Evolutionary conservation across 1,140 invertebrate genomes (phyloP), one percentile per base, ranked within the genome.

Genomic region (Drosophila azteca): DNA sequence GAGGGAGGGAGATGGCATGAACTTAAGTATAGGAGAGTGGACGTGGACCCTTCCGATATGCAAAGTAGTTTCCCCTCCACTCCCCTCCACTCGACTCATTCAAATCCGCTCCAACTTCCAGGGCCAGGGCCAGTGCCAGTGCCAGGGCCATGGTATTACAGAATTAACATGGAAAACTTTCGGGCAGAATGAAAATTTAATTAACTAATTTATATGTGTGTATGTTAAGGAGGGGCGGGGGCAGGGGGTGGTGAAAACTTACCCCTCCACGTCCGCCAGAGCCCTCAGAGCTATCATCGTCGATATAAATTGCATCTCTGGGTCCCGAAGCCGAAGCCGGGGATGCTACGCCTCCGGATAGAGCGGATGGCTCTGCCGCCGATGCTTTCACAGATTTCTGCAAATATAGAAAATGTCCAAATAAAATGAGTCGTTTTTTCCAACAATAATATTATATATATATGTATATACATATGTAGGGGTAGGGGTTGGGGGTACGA

Each of bases 241-340:
- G n/a, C n/a, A n/a, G 17, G 17, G 17, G 7, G 8, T 15, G 17
- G 46, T 35, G 24, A 50, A 45, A 71, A 83, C 85, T 92, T 83
- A 93, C 92, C 81, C 93, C 93, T 71, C 91, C 92, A 72, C 84
- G 91, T 77, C 92, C 92, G 50, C 92, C 93, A 57, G 93, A 93
- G 43, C 93, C 93, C 73, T 93, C 93, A 46, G 91, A 89, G 74
- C 87, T 90, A 67, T 92, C 92, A 79, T 92, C 92, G 70, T 92
- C 91, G 69, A 93, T 93, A 60, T 92, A 92, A 82, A 93, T 92
- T 67, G 92, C 91, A 81, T 91, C 92, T 61, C 68, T 77, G 24
- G 76, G 59, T 24, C 73, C 68, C 48, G 66, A 73, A 44, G 79
- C 45, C 22, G 17, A 20, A 20, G 68, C 29, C 45, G 59, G 44